These are phyloP conservation scores for Leptinotarsa texana DNA, from an alignment of 1,140 invertebrate species.

Conservation along the genomic window DNA sequence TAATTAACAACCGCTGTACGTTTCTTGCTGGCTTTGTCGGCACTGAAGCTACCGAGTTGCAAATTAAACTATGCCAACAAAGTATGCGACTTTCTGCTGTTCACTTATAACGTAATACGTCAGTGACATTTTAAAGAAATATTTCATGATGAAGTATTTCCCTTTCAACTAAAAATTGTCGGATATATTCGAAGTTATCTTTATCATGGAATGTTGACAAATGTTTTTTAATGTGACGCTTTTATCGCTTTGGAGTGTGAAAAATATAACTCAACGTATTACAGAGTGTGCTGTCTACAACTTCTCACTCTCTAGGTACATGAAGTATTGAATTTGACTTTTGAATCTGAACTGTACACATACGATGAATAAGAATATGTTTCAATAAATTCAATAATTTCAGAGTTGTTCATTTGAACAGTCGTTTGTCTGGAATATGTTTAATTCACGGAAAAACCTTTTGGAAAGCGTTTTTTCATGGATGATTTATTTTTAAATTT, in stretches of 20 bases:
- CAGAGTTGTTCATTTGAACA: too few species aligned
- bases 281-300: background rate
- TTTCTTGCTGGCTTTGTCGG: constrained; percentile 50
- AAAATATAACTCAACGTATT: constrained; percentile 7
- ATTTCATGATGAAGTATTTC: constrained; percentile 46
- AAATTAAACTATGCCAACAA: constrained; percentile 54
- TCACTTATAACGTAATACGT: constrained; percentile 51
- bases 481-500: too few species aligned
- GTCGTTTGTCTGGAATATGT: too few species aligned
- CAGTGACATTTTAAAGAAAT: constrained; percentile 51
- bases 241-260: constrained; percentile 40
- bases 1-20: constrained; percentile 42
- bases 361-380: too few species aligned
- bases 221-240: constrained; percentile 40
- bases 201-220: constrained; percentile 46
- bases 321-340: too few species aligned
- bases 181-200: constrained; percentile 47
- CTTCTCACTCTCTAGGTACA: too few species aligned
- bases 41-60: constrained; percentile 40
- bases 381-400: too few species aligned
- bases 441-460: too few species aligned
- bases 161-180: constrained; percentile 46
- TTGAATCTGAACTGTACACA: too few species aligned
- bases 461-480: too few species aligned
- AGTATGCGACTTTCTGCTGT: constrained; percentile 48